Conservation (phyloP, 1,140 invertebrate genomes). For the Saccostrea echinata region DNA sequence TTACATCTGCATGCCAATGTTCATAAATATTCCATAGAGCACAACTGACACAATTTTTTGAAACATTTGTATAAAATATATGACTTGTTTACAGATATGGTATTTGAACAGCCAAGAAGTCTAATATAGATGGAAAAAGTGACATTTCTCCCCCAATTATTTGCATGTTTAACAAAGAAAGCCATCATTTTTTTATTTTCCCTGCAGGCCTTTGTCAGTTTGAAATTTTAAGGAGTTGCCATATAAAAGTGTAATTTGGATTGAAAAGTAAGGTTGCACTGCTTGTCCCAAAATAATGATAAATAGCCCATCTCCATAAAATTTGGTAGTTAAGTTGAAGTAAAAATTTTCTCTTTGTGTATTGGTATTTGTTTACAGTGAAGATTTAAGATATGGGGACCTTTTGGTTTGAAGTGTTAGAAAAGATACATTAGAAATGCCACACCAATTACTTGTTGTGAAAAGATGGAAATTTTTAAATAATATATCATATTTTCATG, state of each 20-base stretch:
- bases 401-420: not conserved
- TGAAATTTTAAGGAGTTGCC: not conserved
- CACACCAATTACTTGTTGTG: not conserved
- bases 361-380: not conserved
- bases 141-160: not conserved
- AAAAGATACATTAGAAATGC: not conserved
- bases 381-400: not conserved
- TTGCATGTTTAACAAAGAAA: not conserved
- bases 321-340: not conserved
- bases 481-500: not conserved
- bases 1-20: too few species aligned
- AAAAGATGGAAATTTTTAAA: not conserved
- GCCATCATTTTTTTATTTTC: not conserved
- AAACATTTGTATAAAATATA: too few species aligned
- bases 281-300: slow-evolving; percentile 22
- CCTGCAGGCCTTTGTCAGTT: not conserved
- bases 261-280: not conserved
- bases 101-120: too few species aligned
- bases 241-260: not conserved
- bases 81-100: too few species aligned
- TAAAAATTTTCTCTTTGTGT: not conserved
- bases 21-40: too few species aligned
- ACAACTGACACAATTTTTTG: too few species aligned
- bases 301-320: slow-evolving; percentile 19
- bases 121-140: not conserved